phyloP scores from a whole-genome alignment of 1,140 invertebrate species.

The Portunus trituberculatus region DNA sequence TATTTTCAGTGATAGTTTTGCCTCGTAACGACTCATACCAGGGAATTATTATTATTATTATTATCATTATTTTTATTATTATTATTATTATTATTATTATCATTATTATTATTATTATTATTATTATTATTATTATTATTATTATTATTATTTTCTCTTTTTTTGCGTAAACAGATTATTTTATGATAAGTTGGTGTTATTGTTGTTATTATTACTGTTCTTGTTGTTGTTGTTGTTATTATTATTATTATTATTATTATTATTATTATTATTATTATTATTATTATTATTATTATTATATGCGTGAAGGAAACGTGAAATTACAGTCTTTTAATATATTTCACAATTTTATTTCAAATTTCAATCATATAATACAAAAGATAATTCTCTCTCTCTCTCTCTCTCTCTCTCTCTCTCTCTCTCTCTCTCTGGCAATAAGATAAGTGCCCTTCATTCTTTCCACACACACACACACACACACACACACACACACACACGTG shows the following conservation, averaged over 20 bases:
- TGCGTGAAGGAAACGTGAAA: background rate
- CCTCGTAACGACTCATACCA: no score
- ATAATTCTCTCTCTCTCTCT: slow-evolving; percentile 17
- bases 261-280: background rate
- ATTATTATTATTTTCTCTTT: no score
- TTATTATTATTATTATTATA: background rate
- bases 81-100: background rate
- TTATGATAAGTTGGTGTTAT: background rate
- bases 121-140: background rate
- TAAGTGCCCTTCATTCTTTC: background rate
- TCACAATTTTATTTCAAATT: background rate
- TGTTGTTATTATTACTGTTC: background rate
- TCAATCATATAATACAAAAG: background rate
- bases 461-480: no score
- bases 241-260: background rate
- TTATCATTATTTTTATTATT: no score
- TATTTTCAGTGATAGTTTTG: no score
- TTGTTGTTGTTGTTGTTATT: background rate
- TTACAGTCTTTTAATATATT: background rate
- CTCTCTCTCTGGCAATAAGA: no score
- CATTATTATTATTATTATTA: background rate
- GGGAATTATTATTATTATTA: no score
- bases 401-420: background rate
- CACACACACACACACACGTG: no score
- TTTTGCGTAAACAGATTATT: no score